Base-by-base conservation (phyloP, 2,113 vertebrate species). In the Mystacornis crossleyi region DNA sequence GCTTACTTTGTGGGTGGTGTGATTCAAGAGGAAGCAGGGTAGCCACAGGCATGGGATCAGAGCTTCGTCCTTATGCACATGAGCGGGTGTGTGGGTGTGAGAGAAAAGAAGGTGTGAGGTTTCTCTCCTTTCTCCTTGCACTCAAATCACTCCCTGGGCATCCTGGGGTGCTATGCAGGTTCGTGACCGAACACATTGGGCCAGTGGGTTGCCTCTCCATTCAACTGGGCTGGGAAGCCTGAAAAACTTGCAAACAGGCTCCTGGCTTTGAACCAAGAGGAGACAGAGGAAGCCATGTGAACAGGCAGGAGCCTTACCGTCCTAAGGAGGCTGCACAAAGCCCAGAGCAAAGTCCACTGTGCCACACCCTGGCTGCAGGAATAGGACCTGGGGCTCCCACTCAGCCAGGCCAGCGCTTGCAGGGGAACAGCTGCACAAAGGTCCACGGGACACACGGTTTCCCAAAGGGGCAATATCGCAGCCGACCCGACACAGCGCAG, bases 11-110 rank as follows among this genome's bases (percentile, higher is more conserved):
- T 96, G 93, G 97, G 95, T 96, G 93, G 94, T 96, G 71, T 82
- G 95, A 96, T 84, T 81, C 36, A 86, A 73, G 74, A 91, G 94
- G 91, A 95, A 96, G 86, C 71, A 47, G 79, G 71, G 81, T 83
- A 95, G 92, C 88, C 95, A 91, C 91, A 87, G 95, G 95, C 95
- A 89, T 94, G 86, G 82, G 96, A 96, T 95, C 90, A 90, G 86
- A 96, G 45, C 82, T 90, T 71, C 3, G 1, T 92, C 74, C 85
- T 90, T 86, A 54, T 57, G 42, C 64, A 85, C 84, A 86, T 36
- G 53, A 88, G 72, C 48, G 47, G 57, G 90, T 94, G 85, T 81
- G 93, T 93, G 79, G 91, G 95, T 73, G 94, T 96, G 95, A 82
- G 95, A 86, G 90, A 96, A 94, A 95, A 94, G 82, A 45, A 79